Percentiles rank a stretch among this genome's conserved stretches.
phyloP scores from a whole-genome alignment of 2,113 vertebrate species.

The Charina bottae region DNA sequence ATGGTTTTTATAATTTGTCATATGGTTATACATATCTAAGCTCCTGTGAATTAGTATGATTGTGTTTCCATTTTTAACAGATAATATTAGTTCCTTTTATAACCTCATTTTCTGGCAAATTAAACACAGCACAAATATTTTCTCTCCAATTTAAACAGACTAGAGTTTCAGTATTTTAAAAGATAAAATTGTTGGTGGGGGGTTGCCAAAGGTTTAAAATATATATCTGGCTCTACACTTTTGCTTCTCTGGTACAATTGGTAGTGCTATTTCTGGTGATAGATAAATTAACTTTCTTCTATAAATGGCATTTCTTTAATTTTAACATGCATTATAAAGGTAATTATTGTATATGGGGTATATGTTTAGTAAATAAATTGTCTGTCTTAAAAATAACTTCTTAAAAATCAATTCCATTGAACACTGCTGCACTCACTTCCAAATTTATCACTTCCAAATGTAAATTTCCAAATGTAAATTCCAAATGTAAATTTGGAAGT shows the following conservation, averaged over 20 bases:
- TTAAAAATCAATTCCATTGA: too few relatives aligned
- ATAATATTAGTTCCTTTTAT: neutral
- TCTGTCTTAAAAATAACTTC: too few relatives aligned
- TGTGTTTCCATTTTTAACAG: neutral
- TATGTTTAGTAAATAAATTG: too few relatives aligned
- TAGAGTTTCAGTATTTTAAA: slow-evolving; percentile 14
- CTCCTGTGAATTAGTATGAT: neutral
- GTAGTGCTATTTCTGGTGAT: slow-evolving; percentile 56
- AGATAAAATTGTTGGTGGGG: neutral
- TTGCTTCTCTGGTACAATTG: slow-evolving; percentile 46
- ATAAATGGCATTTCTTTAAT: too few relatives aligned
- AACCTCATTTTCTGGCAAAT: slow-evolving; percentile 13
- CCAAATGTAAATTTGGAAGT: neutral
- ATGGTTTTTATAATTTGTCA: neutral
- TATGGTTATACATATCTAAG: neutral
- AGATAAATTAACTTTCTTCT: slow-evolving; percentile 34
- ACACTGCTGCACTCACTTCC: neutral
- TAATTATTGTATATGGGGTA: too few relatives aligned
- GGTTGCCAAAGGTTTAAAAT: slow-evolving; percentile 37
- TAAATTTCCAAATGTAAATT: too few relatives aligned
- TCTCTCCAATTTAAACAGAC: neutral
- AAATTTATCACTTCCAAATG: neutral
- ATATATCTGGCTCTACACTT: slow-evolving; percentile 46
- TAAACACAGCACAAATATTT: neutral
- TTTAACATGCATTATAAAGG: too few relatives aligned